Evolutionary conservation across 2,888 invertebrate genomes (phyloP), one percentile per base, ranked within the genome.

Genomic region (Amorpha juglandis): DNA sequence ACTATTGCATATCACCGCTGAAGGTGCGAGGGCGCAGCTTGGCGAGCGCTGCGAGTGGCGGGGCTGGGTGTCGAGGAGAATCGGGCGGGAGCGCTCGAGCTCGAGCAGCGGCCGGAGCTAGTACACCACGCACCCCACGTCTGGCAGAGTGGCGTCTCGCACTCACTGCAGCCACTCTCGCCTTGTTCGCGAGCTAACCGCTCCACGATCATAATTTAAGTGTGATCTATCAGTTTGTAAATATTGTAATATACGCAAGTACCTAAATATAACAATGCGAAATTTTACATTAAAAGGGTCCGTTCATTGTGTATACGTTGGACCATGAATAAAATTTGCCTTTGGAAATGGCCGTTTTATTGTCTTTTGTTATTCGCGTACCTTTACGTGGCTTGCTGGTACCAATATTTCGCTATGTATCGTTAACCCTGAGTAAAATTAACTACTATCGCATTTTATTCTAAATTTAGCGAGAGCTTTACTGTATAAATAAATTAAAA

Each of bases 1-100:
- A 98, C 88, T 97, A 94, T 86, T 98, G 98, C 91, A 97, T 98
- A 81, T 97, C 97, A 19, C 97, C 98, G 67, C 91, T 97, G 76
- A 97, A 97, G 84, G 95, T 96, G 72, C 97, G 97, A 73, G 97
- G 97, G 0, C 95, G 96, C 71, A 95, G 95, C 53, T 95, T 98
- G 95, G 95, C 94, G 69, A 94, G 88, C 67, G 92, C 89, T 66
- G 81, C 86, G 33, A 80, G 82, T 0, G 86, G 89, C 47, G 86
- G 86, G 2, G 87, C 87, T 21, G 88, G 86, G 66, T 91, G 92
- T 66, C 88, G 91, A 52, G 90, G 92, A 7, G 92, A 90, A 72
- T 83, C 86, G 51, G 90, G 88, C 1, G 92, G 89, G 12, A 90
- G 86, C 65, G 87, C 87, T 50, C 80, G 91, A 68, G 82, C 87